Percentiles rank a stretch among this genome's conserved stretches.
These are phyloP conservation scores for Archocentrus centrarchus DNA, from an alignment of 2,113 vertebrate species.

Conservation along the genomic window DNA sequence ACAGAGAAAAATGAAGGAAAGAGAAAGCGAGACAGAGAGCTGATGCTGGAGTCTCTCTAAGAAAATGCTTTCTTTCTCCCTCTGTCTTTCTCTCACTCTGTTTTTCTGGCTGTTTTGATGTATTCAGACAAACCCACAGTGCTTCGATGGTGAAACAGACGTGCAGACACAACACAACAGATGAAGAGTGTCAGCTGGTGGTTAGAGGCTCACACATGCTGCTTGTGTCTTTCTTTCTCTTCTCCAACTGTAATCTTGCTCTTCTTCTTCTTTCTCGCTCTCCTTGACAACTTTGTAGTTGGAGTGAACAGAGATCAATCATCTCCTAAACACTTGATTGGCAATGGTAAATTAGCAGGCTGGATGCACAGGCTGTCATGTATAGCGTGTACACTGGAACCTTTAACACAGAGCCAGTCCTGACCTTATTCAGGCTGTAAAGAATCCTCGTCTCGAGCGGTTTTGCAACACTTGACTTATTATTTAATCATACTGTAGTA, in stretches of 20 bases:
- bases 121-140: constrained; percentile 76
- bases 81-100: constrained; percentile 38
- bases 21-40: constrained; percentile 67
- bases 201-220: constrained; percentile 74
- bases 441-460: constrained; percentile 18
- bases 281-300: constrained; percentile 38
- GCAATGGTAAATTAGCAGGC: constrained; percentile 24
- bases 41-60: constrained; percentile 67
- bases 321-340: constrained; percentile 58
- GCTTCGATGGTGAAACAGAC: constrained; percentile 71
- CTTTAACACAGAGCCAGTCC: constrained; percentile 22
- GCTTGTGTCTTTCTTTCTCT: constrained; percentile 64
- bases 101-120: constrained; percentile 71
- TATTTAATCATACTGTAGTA: constrained; percentile 52
- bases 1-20: constrained; percentile 62
- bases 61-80: constrained; percentile 58
- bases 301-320: constrained; percentile 62
- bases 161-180: constrained; percentile 77
- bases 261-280: constrained; percentile 38
- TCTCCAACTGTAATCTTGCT: constrained; percentile 28
- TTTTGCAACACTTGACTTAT: constrained; percentile 45
- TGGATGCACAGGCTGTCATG: constrained; percentile 20
- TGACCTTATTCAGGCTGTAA: constrained; percentile 29
- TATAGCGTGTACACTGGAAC: constrained; percentile 14
- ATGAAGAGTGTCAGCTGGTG: constrained; percentile 79